Base-by-base conservation (phyloP, 2,113 vertebrate genomes). In the Erythrocercus mccallii region DNA sequence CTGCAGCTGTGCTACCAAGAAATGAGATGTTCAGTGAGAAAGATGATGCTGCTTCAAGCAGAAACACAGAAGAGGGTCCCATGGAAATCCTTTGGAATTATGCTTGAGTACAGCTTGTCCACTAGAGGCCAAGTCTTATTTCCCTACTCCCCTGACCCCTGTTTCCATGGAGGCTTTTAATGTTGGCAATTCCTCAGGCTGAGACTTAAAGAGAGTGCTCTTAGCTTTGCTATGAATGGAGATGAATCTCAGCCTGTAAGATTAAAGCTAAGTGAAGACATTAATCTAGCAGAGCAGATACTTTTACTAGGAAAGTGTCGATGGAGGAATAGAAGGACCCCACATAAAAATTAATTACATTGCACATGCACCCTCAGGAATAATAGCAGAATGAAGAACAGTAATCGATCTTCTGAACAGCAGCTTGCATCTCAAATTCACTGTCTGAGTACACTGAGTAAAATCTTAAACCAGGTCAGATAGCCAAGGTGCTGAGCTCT, bases 291-390 rank as follows among this genome's bases (percentile, higher is more conserved):
- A 2, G 56, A 91, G 60, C 30, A 64, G 78, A 66, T 76, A 87
- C 28, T 93, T 94, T 72, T 56, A 64, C 82, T 74, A 84, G 56
- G 37, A 31, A 87, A 78, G 64, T 50, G 69, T 78, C 76, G 4
- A 73, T 54, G 50, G 50, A 58, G 58, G 85, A 25, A 86, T 53
- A 83, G 68, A 94, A 89, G 65, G 88, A 78, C 57, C 35, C 70
- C 84, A 76, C 51, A 89, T 61, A 92, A 95, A 96, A 94, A 97
- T 90, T 95, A 96, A 96, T 95, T 95, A 91, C 80, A 96, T 45
- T 83, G 90, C 77, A 88, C 91, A 68, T 56, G 50, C 72, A 91
- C 95, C 84, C 94, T 83, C 51, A 87, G 94, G 92, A 92, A 74
- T 82, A 92, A 85, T 1, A 72, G 50, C 66, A 78, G 76, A 78